A percentile compares a stretch with the other conserved stretches of the same genome.
phyloP scores from a whole-genome alignment of 2,888 invertebrate species.

The Eupithecia exiguata region DNA sequence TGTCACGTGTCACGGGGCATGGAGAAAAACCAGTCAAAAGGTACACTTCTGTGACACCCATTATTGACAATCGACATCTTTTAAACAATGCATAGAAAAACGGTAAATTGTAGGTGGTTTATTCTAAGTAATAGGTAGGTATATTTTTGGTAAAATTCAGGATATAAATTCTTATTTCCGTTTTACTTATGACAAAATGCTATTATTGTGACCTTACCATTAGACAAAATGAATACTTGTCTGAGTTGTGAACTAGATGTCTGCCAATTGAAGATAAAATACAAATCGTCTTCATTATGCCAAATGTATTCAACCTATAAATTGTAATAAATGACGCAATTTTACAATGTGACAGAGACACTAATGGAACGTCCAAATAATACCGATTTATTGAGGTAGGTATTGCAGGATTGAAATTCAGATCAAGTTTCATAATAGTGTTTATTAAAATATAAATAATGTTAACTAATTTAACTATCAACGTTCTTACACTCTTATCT shows the following conservation, averaged over 20 bases:
- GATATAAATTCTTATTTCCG: background rate
- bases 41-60: background rate
- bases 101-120: background rate
- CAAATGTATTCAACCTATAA: conserved; percentile 34
- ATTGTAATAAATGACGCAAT: conserved; percentile 43
- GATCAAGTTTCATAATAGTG: conserved; percentile 61
- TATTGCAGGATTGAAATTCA: conserved; percentile 46
- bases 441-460: conserved; percentile 64
- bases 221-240: background rate
- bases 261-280: background rate
- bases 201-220: background rate
- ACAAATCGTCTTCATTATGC: conserved; percentile 31
- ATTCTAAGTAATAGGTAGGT: too few species aligned
- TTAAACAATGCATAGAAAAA: background rate
- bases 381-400: conserved; percentile 15
- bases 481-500: conserved; percentile 67
- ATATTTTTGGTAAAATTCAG: background rate
- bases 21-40: conserved; percentile 34
- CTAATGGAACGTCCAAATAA: conserved; percentile 26
- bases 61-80: conserved; percentile 1
- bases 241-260: background rate
- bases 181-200: background rate
- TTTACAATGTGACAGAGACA: conserved; percentile 31
- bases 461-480: conserved; percentile 69
- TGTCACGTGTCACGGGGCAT: conserved; percentile 30